phyloP scores from a whole-genome alignment of 2,113 vertebrate species.

The Melanerpes aurifrons region DNA sequence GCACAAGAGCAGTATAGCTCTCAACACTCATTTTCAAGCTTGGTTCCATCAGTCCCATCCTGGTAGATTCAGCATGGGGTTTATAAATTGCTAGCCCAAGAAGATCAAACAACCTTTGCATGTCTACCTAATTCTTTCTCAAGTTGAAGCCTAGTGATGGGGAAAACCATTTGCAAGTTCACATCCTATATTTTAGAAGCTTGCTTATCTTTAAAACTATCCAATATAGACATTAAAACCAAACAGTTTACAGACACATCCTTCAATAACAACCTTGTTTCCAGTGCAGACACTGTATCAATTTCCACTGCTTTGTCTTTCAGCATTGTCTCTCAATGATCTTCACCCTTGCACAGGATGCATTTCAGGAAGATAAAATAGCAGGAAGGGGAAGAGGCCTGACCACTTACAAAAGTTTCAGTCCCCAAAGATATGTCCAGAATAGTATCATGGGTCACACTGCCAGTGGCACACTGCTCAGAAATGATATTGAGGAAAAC shows the following conservation, averaged over 20 bases:
- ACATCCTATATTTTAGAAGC: background rate
- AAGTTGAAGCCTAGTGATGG: background rate
- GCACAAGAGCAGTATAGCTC: background rate
- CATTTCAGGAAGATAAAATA: constrained; percentile 31
- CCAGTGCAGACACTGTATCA: background rate
- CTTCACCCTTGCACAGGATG: constrained; percentile 58
- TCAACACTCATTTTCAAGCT: rapidly evolving
- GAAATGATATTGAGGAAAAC: background rate
- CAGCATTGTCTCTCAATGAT: background rate
- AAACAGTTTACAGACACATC: background rate
- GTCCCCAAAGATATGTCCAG: background rate
- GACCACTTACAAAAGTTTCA: background rate
- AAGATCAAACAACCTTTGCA: background rate
- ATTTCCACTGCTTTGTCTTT: background rate
- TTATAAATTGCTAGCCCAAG: background rate
- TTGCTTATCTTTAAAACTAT: background rate
- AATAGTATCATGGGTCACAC: background rate
- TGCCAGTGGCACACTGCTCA: background rate
- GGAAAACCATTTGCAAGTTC: background rate
- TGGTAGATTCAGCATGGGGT: background rate
- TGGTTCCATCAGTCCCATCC: background rate
- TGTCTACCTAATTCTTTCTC: background rate
- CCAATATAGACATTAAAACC: background rate
- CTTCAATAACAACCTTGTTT: background rate
- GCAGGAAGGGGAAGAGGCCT: constrained; percentile 45